Conservation (phyloP, 2,888 invertebrate species). For the Euclidia mi region DNA sequence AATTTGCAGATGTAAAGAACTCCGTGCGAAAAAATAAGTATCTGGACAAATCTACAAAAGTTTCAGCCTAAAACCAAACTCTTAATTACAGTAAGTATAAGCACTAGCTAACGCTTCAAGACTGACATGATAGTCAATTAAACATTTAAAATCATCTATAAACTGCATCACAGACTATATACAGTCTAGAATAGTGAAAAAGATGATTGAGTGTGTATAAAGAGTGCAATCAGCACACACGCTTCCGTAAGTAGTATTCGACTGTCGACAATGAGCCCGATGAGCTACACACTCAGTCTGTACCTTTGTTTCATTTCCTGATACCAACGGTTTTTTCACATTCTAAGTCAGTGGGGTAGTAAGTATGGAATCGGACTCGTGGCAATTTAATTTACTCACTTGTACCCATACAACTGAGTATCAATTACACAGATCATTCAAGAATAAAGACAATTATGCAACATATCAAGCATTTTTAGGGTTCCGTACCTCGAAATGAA, state of each 20-base stretch:
- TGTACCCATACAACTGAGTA: too few species aligned
- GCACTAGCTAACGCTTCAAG: too few species aligned
- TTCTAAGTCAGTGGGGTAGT: slow-evolving; percentile 57
- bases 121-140: too few species aligned
- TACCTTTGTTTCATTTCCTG: slow-evolving; percentile 85
- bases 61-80: too few species aligned
- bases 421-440: too few species aligned
- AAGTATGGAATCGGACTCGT: slow-evolving; percentile 49
- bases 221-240: slow-evolving; percentile 8
- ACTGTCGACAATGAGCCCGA: slow-evolving; percentile 37
- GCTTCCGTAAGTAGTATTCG: slow-evolving; percentile 14
- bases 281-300: slow-evolving; percentile 51
- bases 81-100: too few species aligned
- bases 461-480: too few species aligned
- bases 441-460: too few species aligned
- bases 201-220: slow-evolving; percentile 4
- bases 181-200: not conserved
- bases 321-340: slow-evolving; percentile 71
- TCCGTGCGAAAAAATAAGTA: too few species aligned
- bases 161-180: not conserved
- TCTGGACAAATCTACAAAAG: too few species aligned
- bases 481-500: too few species aligned
- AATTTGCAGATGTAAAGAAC: too few species aligned
- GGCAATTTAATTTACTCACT: not conserved
- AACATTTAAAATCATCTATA: not conserved